Percentiles rank a stretch among this genome's conserved stretches.
Evolutionary conservation across 2,888 invertebrate species (phyloP).

Genomic region (Cataglyphis rosenhaueri): DNA sequence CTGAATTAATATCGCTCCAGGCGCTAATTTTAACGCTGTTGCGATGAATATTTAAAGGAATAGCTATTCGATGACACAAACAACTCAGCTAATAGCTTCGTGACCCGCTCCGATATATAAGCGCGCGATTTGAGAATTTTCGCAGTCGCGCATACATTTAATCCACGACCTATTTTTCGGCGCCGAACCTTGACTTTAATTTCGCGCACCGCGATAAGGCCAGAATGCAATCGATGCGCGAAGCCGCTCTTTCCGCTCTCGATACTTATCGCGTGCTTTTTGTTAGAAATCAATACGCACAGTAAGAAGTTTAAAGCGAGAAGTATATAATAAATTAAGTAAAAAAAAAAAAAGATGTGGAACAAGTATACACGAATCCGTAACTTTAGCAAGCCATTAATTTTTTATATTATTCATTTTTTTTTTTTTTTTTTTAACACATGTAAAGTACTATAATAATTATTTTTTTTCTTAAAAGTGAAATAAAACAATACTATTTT

Average conservation of each 20-base stretch:
- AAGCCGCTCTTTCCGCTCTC: background rate
- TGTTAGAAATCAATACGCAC: background rate
- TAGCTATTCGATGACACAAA: slow-evolving; percentile 16
- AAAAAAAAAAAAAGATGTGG: background rate
- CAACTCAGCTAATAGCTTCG: slow-evolving; percentile 37
- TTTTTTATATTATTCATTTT: background rate
- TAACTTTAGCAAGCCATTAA: background rate
- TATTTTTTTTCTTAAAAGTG: background rate
- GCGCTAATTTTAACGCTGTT: slow-evolving; percentile 33
- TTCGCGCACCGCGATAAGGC: slow-evolving; percentile 40
- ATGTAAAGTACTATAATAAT: background rate
- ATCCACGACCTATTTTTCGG: slow-evolving; percentile 39
- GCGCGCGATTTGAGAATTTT: slow-evolving; percentile 33
- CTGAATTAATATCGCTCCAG: slow-evolving; percentile 20
- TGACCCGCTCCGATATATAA: slow-evolving; percentile 23
- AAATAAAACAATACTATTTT: background rate
- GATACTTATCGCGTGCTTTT: slow-evolving; percentile 12
- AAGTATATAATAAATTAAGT: background rate
- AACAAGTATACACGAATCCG: background rate
- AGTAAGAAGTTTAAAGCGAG: background rate
- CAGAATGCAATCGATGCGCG: slow-evolving; percentile 35
- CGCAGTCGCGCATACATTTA: slow-evolving; percentile 32
- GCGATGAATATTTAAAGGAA: slow-evolving; percentile 41
- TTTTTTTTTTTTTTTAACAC: background rate
- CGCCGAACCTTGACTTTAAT: slow-evolving; percentile 48